Evolutionary conservation across 1,140 invertebrate genomes (phyloP).

Genomic region (Aphidius ervi): DNA sequence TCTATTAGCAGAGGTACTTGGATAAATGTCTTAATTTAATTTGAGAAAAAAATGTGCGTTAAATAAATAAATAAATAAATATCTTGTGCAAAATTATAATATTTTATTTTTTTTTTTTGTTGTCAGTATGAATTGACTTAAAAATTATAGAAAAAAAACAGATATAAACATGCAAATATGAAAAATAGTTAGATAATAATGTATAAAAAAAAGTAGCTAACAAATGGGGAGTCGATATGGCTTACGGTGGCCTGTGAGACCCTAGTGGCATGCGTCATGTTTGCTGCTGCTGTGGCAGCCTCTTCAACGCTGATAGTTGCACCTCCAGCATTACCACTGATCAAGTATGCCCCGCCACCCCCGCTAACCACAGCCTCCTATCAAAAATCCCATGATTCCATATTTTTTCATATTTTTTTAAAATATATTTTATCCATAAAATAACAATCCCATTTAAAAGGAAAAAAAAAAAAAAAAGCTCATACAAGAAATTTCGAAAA

Average conservation of each 20-base stretch:
- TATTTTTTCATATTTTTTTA: slow-evolving; percentile 35
- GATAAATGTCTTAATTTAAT: no score
- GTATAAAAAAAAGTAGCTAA: slow-evolving; percentile 37
- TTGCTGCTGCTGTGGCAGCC: slow-evolving; percentile 56
- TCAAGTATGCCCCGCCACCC: slow-evolving; percentile 63
- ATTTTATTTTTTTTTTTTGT: no score
- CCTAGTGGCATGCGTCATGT: slow-evolving; percentile 76
- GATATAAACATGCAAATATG: slow-evolving; percentile 8
- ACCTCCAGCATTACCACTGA: slow-evolving; percentile 58
- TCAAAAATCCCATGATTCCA: slow-evolving; percentile 48
- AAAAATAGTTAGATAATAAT: slow-evolving; percentile 19
- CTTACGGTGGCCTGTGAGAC: slow-evolving; percentile 87
- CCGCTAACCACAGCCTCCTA: slow-evolving; percentile 54
- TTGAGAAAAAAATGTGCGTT: no score
- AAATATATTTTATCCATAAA: no score
- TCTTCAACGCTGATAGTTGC: slow-evolving; percentile 57
- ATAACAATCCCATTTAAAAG: no score
- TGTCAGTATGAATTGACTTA: no score
- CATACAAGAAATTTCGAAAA: no score
- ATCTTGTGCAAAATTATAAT: no score
- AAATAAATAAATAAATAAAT: no score
- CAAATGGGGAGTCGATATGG: slow-evolving; percentile 47
- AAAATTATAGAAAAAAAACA: not conserved
- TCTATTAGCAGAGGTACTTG: no score
- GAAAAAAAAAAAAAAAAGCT: no score